Percentiles rank a stretch among this genome's conserved stretches.
Evolutionary conservation across 2,888 invertebrate species (phyloP).

Genomic region (Cheilosia variabilis): DNA sequence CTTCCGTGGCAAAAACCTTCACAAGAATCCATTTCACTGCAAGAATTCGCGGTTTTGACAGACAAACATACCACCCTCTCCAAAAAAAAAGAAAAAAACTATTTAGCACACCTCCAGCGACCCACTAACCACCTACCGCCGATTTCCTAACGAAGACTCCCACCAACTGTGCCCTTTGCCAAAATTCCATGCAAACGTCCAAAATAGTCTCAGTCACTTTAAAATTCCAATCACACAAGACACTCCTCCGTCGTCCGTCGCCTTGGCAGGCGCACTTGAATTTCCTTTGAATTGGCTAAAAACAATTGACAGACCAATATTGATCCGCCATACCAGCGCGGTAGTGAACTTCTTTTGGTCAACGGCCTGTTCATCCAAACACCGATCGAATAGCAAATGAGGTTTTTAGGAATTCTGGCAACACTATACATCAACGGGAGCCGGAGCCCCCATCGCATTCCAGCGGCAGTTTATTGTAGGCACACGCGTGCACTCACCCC

Average conservation of each 20-base stretch:
- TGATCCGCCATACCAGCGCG: conserved; percentile 55
- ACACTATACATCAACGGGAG: conserved; percentile 62
- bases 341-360: conserved; percentile 69
- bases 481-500: conserved; percentile 69
- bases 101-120: conserved; percentile 7
- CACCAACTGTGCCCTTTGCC: conserved; percentile 15
- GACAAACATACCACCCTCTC: background rate
- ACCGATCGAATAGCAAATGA: conserved; percentile 49
- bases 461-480: conserved; percentile 56
- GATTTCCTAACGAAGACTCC: background rate
- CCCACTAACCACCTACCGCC: conserved; percentile 33
- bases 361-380: conserved; percentile 56
- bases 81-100: background rate
- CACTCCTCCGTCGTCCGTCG: background rate
- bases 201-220: conserved; percentile 7
- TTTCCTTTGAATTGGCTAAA: conserved; percentile 52
- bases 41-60: too few species aligned
- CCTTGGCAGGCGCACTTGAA: conserved; percentile 31
- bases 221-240: conserved; percentile 34
- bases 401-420: conserved; percentile 64
- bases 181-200: conserved; percentile 34
- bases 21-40: too few species aligned
- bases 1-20: too few species aligned
- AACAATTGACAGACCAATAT: conserved; percentile 49
- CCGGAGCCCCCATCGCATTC: conserved; percentile 56